Conservation (phyloP, 2,797 vertebrate genomes). For the Pogoniulus pusillus region DNA sequence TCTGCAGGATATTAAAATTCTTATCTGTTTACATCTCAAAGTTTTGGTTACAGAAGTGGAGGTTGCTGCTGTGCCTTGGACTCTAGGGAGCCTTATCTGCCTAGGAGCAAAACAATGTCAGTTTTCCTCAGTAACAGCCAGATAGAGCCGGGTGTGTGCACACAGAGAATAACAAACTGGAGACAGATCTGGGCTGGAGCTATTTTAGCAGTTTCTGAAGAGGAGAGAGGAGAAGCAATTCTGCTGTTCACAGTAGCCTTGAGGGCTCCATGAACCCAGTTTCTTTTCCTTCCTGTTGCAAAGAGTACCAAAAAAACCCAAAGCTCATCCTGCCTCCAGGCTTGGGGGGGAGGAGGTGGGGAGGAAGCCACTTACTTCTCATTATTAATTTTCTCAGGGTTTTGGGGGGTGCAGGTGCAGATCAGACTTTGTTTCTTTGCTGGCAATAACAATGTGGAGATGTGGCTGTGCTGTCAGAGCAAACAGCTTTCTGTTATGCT, state of each 20-base stretch:
- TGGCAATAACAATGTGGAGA: background rate
- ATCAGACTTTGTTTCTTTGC: constrained; percentile 32
- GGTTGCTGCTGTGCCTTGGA: constrained; percentile 21
- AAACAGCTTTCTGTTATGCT: background rate
- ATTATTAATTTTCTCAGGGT: background rate
- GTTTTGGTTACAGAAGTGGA: constrained; percentile 41
- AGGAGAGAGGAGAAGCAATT: background rate
- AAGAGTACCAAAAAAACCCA: background rate
- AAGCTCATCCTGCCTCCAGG: background rate
- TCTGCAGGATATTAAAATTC: constrained; percentile 65
- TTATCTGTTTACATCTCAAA: constrained; percentile 38
- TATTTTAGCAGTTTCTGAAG: constrained; percentile 34
- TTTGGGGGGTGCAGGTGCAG: background rate
- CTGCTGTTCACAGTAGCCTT: constrained; percentile 1
- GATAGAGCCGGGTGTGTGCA: background rate
- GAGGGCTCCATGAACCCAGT: constrained; percentile 30
- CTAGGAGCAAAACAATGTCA: constrained; percentile 51
- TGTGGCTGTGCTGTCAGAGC: background rate
- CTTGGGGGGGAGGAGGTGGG: background rate
- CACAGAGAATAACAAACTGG: constrained; percentile 23
- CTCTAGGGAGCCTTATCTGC: constrained; percentile 29
- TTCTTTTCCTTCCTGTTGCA: constrained; percentile 18
- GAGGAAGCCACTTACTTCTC: background rate
- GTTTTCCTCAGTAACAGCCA: background rate
- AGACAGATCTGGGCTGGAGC: constrained; percentile 2